Conservation (phyloP, 1,140 invertebrate genomes). For the Dendroctonus valens region DNA sequence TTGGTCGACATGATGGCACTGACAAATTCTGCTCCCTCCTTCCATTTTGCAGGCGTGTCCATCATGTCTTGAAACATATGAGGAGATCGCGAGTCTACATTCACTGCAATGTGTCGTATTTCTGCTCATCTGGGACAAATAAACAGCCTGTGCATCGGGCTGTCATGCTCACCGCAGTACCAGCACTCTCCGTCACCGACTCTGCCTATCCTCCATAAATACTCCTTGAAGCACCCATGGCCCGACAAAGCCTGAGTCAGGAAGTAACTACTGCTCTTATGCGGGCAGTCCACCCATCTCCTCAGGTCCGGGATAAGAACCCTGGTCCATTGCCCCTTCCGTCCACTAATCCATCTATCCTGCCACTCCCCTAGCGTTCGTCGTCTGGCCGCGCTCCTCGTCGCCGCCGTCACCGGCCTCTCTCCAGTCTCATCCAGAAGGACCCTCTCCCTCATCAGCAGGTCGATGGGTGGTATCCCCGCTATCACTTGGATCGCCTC, state of each 20-base stretch:
- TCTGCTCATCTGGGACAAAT: slow-evolving; percentile 29
- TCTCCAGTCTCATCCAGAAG: not conserved
- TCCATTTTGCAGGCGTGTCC: too few relatives aligned
- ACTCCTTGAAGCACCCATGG: slow-evolving; percentile 25
- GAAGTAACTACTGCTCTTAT: not conserved
- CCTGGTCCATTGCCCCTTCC: slow-evolving; percentile 22
- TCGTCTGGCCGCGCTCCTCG: not conserved
- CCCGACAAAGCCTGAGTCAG: slow-evolving; percentile 22
- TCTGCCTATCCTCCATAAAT: slow-evolving; percentile 15
- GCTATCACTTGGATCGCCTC: slow-evolving; percentile 33
- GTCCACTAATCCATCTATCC: not conserved
- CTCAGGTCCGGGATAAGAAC: slow-evolving; percentile 13
- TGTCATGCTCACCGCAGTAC: slow-evolving; percentile 12
- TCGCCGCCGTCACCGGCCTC: not conserved
- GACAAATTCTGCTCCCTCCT: too few relatives aligned
- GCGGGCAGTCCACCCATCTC: slow-evolving; percentile 16
- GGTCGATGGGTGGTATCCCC: slow-evolving; percentile 34
- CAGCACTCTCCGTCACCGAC: slow-evolving; percentile 9
- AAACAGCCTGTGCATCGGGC: slow-evolving; percentile 7
- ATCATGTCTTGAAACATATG: too few relatives aligned
- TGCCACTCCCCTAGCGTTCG: not conserved
- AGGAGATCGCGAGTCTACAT: too few relatives aligned
- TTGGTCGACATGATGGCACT: too few relatives aligned
- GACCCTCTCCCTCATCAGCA: slow-evolving; percentile 27
- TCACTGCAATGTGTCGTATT: not conserved